Evolutionary conservation across 92 coral and sea anemone species (phyloP).

Genomic region (Parazoanthus atlanticus): DNA sequence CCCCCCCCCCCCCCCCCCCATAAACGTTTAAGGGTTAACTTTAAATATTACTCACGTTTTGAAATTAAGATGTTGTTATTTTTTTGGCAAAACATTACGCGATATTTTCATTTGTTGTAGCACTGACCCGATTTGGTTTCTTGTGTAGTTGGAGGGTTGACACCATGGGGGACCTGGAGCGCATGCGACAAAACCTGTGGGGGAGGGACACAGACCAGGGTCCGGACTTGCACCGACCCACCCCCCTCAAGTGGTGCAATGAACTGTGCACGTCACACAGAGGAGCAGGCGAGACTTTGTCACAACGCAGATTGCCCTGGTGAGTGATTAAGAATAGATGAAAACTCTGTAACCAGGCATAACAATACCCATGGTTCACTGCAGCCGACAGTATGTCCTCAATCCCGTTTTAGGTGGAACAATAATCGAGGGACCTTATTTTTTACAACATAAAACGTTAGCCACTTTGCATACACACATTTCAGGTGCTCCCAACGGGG

Average conservation of each 20-base stretch:
- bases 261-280: neutral
- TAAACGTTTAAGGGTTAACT: no score
- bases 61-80: no score
- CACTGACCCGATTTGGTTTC: neutral
- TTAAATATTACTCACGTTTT: no score
- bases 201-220: slow-evolving; percentile 31
- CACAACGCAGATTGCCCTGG: slow-evolving; percentile 34
- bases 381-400: neutral
- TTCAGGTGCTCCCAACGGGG: no score
- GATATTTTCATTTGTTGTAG: no score
- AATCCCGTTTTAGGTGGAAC: no score
- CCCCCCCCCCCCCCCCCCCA: no score
- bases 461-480: no score
- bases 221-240: slow-evolving; percentile 18
- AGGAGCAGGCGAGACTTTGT: slow-evolving; percentile 34
- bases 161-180: slow-evolving; percentile 40
- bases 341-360: no score
- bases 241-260: neutral
- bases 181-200: slow-evolving; percentile 44
- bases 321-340: neutral
- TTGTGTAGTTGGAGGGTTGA: neutral
- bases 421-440: no score
- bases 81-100: no score
- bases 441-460: no score
- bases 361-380: neutral